Evolutionary conservation across 2,113 vertebrate genomes (phyloP), one percentile per base, ranked within the genome.

Genomic region (Xenus cinereus): DNA sequence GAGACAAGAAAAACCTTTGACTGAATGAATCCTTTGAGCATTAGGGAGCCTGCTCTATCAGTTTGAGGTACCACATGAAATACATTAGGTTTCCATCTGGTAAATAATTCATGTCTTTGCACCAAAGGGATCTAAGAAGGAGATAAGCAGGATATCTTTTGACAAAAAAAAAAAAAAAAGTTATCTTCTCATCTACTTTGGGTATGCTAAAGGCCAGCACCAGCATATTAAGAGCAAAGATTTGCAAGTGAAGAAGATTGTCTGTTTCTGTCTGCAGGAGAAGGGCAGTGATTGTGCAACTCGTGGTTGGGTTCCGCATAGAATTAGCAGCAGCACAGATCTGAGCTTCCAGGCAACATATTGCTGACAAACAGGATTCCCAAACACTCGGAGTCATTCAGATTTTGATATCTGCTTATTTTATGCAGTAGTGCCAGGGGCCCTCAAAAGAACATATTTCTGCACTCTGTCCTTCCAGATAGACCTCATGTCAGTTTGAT

Each of bases 281-380:
- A 64, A 78, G 33, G n/a, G 51, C 51, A 66, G 57, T 4, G 59
- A 23, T 3, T 4, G 22, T 37, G 45, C 5, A 5, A 32, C 27
- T 74, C 54, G 6, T 1, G 28, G 32, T 3, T 69, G 76, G 73
- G 73, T 62, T 84, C 24, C 0, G 0, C 2, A 3, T 1, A 28
- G 43, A 66, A 72, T 54, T 45, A 83, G 48, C 88, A 92, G 43
- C 45, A 91, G 21, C 18, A 45, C 39, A 68, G 27, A 51, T 19
- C 39, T 67, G 84, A 84, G 17, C 69, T 94, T 82, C 57, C 71
- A 90, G 48, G 33, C 17, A 91, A 18, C 8, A 4, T 32, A 9
- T 10, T 45, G 57, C 45, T 5, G 9, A 56, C 57, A 62, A 66
- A 45, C 0, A 1, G 19, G 46, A 66, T 50, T 85, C 63, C 23